Evolutionary conservation across 2,888 invertebrate species (phyloP), one percentile per base, ranked within the genome.

Genomic region (Sesamia inferens): DNA sequence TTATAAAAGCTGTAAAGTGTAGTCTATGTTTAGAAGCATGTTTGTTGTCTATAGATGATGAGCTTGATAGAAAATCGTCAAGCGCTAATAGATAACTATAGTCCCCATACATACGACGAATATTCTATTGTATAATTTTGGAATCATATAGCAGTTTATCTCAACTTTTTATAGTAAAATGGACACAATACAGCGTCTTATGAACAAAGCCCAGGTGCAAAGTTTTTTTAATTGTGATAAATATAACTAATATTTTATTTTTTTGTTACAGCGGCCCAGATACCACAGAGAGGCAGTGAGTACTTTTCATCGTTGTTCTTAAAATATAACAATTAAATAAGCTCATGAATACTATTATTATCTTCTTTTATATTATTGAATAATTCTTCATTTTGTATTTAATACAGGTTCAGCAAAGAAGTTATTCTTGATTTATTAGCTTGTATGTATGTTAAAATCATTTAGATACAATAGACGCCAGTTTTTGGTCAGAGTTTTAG

Each of bases 221-320:
- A 31, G 51, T 22, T 10, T 6, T 65, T 16, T 31, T 7, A 44
- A 19, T 13, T 51, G 7, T 31, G 10, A 64, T 57, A 22, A 11
- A 48, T 48, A 66, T 55, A 11, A 48, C 67, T 79, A 81, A 87
- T 85, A 73, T 84, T 73, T 24, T 70, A 76, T 95, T 94, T 96
- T 94, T 96, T 97, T 97, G 97, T 97, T 98, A 89, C 97, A 98
- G 98, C 98, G 97, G 98, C 98, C 95, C 98, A 98, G 97, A 98
- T 98, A 94, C 98, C 98, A 93, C 98, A 98, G 97, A 98, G 98
- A 97, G 98, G 98, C 97, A 98, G 98, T 98, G 96, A 98, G 98
- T 98, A 97, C 94, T 86, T 85, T 75, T 74, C 63, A 59, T 62
- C 47, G 44, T 42, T 31, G 22, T 42, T 1, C 58, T n/a, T 54